Percentiles rank a stretch among this genome's conserved stretches.
These are phyloP conservation scores for Philypnodon macrostomus DNA, from an alignment of 2,797 vertebrate species.

Conservation along the genomic window DNA sequence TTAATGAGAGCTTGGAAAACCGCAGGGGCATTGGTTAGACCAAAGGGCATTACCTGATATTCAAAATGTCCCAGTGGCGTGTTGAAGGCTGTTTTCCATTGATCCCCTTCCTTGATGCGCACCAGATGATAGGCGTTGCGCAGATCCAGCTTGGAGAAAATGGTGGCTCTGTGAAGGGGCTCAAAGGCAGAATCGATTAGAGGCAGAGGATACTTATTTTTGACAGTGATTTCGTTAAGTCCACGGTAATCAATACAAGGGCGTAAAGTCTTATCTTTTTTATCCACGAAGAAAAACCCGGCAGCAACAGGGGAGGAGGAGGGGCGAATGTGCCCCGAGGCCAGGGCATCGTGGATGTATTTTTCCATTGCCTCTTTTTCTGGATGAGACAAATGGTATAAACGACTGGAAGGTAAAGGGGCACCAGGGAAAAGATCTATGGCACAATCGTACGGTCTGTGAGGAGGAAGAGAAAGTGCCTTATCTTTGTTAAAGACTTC, in stretches of 20 bases:
- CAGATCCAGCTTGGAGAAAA: neutral
- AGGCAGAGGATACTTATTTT: neutral
- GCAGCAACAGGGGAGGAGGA: neutral
- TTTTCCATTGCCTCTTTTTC: neutral
- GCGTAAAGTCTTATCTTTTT: neutral
- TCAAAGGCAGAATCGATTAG: neutral
- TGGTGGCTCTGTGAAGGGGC: accelerated
- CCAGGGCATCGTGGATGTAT: neutral
- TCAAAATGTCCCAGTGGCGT: neutral
- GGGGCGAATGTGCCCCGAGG: neutral
- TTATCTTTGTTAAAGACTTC: neutral
- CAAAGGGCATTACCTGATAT: neutral
- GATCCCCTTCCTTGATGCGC: neutral
- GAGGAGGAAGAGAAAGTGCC: neutral
- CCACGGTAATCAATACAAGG: neutral
- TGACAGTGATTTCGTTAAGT: neutral
- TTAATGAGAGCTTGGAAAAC: neutral
- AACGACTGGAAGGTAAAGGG: neutral
- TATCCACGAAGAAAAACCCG: neutral
- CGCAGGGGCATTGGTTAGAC: neutral
- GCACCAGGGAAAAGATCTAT: neutral
- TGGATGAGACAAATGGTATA: neutral
- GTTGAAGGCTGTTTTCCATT: neutral
- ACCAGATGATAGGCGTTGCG: neutral
- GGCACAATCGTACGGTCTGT: neutral